These are phyloP conservation scores for Bryconaethiops microstoma DNA, from an alignment of 2,797 vertebrate species.

Conservation along the genomic window DNA sequence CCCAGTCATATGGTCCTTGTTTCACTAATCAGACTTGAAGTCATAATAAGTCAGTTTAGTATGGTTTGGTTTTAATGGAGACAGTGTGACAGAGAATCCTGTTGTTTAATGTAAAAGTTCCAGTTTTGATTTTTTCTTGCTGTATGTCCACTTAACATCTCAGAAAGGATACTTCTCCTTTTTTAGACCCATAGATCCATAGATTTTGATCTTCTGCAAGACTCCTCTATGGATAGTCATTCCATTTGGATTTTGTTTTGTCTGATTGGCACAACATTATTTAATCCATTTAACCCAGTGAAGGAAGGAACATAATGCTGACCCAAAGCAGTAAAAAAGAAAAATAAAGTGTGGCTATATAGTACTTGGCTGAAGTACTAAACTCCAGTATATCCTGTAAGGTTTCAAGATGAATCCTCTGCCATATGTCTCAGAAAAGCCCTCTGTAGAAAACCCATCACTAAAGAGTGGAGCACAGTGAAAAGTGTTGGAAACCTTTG, in stretches of 20 bases:
- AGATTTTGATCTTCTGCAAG: background rate
- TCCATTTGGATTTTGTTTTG: too few species aligned
- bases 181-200: too few species aligned
- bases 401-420: background rate
- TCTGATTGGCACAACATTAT: too few species aligned
- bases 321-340: background rate
- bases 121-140: too few species aligned
- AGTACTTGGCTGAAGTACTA: background rate
- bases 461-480: background rate
- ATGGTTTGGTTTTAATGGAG: background rate
- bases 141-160: too few species aligned
- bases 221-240: background rate
- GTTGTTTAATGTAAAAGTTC: too few species aligned
- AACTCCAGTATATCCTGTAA: background rate
- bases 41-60: too few species aligned
- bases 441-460: too few species aligned
- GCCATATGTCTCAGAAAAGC: background rate
- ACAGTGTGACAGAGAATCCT: background rate
- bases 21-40: background rate
- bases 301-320: background rate
- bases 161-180: too few species aligned
- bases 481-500: background rate
- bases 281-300: too few species aligned
- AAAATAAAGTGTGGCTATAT: too few species aligned
- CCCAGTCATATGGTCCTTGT: too few species aligned